Base-by-base conservation (phyloP, 2,888 invertebrate species). In the Cylindroiulus punctatus region DNA sequence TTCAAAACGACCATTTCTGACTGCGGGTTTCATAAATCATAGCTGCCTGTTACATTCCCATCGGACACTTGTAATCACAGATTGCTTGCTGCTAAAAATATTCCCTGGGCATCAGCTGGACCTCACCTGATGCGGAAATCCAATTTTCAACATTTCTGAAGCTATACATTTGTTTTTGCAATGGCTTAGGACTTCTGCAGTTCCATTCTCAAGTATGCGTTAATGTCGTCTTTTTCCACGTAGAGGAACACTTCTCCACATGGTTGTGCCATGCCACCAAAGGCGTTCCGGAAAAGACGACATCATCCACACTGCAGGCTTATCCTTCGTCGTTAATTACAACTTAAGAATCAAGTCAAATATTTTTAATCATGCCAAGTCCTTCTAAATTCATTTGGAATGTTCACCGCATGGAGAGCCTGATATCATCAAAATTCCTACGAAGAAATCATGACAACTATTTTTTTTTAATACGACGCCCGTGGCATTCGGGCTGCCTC, bases 31-130 rank as follows among this genome's bases (percentile, higher is more conserved):
- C 26, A 76, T 26, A 76, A 76, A 76, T 76, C 76, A 76, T 76
- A 76, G 76, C 76, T 76, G 30, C 76, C 76, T 30, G 30, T 76
- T 76, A 76, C 76, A 76, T 76, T 76, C 76, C 76, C 76, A 76
- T 76, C 76, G 30, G 26, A 76, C 76, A 76, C 76, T 26, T 30
- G 8, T 76, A 76, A 30, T 76, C 76, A 22, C 65, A 76, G 76
- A 8, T 76, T 30, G 30, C 30, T 76, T 14, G 76, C 76, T 76
- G 76, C 30, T 76, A 10, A 76, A 44, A 76, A 76, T 30, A 76
- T 30, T 76, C 76, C 76, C 30, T 76, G 30, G 30, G 30, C 30
- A 26, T 76, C 76, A 76, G 2, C 52, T 3, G 76, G 30, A 76
- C 17, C 30, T 30, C 76, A 65, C 26, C 17, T 47, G 22, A 65